Evolutionary conservation across 1,140 invertebrate species (phyloP).

Genomic region (Brachionus plicatilis): DNA sequence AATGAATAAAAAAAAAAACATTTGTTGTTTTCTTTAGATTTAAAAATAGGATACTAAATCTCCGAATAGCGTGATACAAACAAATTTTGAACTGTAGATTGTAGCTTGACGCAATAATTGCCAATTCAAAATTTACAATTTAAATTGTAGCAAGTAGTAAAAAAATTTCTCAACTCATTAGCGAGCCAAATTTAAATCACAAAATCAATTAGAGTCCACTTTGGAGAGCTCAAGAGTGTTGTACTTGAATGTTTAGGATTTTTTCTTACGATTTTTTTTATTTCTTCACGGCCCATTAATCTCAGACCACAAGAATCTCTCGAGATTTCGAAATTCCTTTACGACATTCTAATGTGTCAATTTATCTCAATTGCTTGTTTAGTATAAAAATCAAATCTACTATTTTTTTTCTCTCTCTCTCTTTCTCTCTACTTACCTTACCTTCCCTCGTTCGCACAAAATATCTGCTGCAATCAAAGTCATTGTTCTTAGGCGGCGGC

Average conservation of each 20-base stretch:
- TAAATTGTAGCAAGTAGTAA: neutral
- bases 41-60: neutral
- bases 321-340: slow-evolving; percentile 3
- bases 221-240: neutral
- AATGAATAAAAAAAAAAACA: neutral
- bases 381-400: slow-evolving; percentile 24
- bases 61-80: neutral
- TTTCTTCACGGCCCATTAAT: slow-evolving; percentile 15
- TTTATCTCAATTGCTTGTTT: slow-evolving; percentile 13
- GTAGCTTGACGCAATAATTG: neutral
- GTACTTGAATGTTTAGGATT: neutral
- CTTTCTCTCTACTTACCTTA: neutral
- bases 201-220: neutral
- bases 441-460: neutral
- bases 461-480: slow-evolving; percentile 9
- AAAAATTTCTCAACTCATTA: neutral
- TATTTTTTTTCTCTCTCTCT: neutral
- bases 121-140: neutral
- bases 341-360: neutral
- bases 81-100: neutral
- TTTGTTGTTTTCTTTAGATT: neutral
- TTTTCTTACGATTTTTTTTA: neutral
- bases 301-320: neutral
- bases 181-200: neutral
- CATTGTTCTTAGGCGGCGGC: neutral